Conservation (phyloP, 2,113 vertebrate species). For the Clupea harengus region DNA sequence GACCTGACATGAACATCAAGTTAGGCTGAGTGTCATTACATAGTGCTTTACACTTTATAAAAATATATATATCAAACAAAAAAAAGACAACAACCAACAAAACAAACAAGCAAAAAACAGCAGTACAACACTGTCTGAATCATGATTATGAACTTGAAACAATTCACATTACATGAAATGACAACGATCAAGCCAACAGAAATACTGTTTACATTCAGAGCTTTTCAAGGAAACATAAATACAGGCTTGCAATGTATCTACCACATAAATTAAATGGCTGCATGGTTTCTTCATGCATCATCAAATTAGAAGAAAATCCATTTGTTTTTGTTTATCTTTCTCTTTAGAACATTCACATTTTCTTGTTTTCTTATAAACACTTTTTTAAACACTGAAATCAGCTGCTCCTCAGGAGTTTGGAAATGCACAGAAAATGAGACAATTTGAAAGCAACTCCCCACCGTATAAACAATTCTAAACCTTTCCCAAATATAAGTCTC, state of each 20-base stretch:
- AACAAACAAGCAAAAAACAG: slow-evolving; percentile 17
- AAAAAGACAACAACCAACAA: not conserved
- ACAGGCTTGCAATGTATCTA: not conserved
- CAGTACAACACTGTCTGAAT: slow-evolving; percentile 5
- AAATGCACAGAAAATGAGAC: too few relatives aligned
- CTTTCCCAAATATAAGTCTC: not conserved
- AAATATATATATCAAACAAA: not conserved
- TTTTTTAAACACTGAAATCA: too few relatives aligned
- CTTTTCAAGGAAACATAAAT: slow-evolving; percentile 7
- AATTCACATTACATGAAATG: slow-evolving; percentile 34
- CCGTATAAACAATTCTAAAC: not conserved
- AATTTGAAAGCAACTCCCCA: too few relatives aligned
- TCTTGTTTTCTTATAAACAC: too few relatives aligned
- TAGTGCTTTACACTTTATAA: not conserved
- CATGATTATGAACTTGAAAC: slow-evolving; percentile 18
- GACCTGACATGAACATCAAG: slow-evolving; percentile 8
- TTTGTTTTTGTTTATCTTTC: too few relatives aligned
- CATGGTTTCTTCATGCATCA: not conserved
- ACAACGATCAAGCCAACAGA: slow-evolving; percentile 13
- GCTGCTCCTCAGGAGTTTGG: too few relatives aligned
- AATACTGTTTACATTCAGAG: slow-evolving; percentile 36
- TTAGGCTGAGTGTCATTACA: not conserved
- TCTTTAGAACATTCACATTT: too few relatives aligned
- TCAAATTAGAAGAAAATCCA: not conserved
- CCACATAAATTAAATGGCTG: not conserved